Conservation (phyloP, 1,140 invertebrate species). For the Rhagoletis zephyria region DNA sequence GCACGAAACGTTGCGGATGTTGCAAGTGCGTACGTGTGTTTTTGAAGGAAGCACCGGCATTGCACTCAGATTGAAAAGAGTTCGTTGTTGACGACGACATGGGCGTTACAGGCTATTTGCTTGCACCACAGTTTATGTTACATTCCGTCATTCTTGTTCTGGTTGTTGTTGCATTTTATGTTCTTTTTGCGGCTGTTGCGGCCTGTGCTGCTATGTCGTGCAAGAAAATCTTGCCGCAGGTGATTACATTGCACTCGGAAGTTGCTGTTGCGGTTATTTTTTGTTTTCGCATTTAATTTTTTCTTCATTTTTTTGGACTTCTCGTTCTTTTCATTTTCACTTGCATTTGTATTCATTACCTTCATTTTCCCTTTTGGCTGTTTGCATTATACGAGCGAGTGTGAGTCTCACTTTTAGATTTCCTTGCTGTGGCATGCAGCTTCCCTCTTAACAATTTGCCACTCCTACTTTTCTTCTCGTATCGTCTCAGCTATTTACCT, state of each 20-base stretch:
- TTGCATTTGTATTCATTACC: background rate
- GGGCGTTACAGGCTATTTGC: conserved; percentile 12
- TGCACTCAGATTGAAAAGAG: background rate
- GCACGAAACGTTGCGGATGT: conserved; percentile 2
- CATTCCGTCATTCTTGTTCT: background rate
- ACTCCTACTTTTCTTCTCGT: background rate
- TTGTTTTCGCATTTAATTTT: background rate
- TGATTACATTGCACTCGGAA: conserved; percentile 57
- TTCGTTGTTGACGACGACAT: background rate
- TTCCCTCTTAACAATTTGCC: background rate
- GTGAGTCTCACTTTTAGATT: background rate
- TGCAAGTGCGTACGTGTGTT: conserved; percentile 29
- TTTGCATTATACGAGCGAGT: background rate
- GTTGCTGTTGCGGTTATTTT: conserved; percentile 41
- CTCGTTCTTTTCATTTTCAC: background rate
- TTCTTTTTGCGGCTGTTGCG: background rate
- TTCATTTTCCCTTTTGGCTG: background rate
- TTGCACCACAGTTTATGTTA: background rate
- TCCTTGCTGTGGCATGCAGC: background rate
- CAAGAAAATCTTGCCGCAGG: conserved; percentile 53
- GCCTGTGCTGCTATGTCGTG: conserved; percentile 33
- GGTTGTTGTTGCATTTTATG: background rate
- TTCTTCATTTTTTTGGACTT: background rate
- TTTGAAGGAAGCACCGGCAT: no score
- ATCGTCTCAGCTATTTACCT: background rate